Evolutionary conservation across 2,888 invertebrate species (phyloP), one percentile per base, ranked within the genome.

Genomic region (Vesta saturnalis): DNA sequence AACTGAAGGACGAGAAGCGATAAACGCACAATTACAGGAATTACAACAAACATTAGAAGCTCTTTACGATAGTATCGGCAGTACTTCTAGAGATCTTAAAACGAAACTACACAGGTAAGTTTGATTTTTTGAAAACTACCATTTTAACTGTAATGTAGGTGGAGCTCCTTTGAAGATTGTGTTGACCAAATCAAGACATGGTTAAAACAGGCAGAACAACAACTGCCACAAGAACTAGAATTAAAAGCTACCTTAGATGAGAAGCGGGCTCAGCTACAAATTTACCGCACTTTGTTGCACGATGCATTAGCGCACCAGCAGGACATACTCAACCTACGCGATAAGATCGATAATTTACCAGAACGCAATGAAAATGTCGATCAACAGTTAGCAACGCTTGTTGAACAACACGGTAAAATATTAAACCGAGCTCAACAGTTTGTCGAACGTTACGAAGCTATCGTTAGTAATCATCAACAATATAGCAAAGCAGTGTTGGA

Each of bases 111-210:
- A 90, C 56, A 90, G 82, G 83, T 83, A 77, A 69, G 63, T 46
- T 10, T 57, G 15, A 5, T 10, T 5, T 19, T 8, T 46, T 23
- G 15, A 21, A 14, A 14, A 23, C 12, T 39, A 21, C 15, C 43
- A 58, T 43, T 49, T 35, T 57, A 49, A 21, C 12, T 57, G 56
- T 18, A 14, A 18, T n/a, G 64, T 64, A 85, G 93, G 76, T 97
- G 96, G 96, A 92, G 92, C 15, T 94, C 94, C 1, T 96, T 96
- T 80, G 95, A 96, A 82, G 95, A 96, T 77, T 91, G 92, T 74
- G 88, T 93, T 12, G 92, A 93, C 64, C 89, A 87, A 49, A 90
- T 97, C 21, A 89, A 92, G 76, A 87, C 87, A 60, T 97, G 97
- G 97, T 81, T 97, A 63, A 87, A 89, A 47, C 87, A 89, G 61